A percentile compares a stretch with the other conserved stretches of the same genome.
phyloP scores from a whole-genome alignment of 2,113 vertebrate species.

The Papio anubis region DNA sequence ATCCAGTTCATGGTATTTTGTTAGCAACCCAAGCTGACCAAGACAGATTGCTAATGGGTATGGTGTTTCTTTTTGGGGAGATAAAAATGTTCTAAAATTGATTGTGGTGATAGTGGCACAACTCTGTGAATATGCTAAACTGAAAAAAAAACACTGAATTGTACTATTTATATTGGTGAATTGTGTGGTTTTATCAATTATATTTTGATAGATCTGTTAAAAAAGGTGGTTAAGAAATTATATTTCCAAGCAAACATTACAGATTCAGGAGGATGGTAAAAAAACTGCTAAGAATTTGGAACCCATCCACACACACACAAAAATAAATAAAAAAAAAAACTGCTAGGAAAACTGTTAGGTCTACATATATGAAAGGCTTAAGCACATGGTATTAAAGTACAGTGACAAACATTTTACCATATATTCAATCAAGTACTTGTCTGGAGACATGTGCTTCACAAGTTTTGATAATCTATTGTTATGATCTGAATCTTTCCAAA shows the following conservation, averaged over 20 bases:
- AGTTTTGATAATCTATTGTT: neutral
- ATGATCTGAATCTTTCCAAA: neutral
- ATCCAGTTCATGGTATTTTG: neutral
- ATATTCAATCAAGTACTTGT: neutral
- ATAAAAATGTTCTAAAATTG: neutral
- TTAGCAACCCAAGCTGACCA: neutral
- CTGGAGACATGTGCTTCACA: neutral
- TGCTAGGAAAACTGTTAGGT: neutral
- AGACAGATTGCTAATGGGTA: neutral
- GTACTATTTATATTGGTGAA: neutral
- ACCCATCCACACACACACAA: too few relatives aligned
- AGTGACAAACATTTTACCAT: neutral
- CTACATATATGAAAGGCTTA: neutral
- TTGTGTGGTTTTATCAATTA: neutral
- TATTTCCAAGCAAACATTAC: neutral
- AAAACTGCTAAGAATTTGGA: neutral
- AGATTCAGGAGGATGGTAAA: neutral
- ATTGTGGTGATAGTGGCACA: neutral
- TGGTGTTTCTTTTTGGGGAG: neutral
- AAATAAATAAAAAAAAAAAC: neutral
- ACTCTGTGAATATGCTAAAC: neutral
- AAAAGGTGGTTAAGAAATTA: slow-evolving; percentile 7
- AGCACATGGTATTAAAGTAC: neutral
- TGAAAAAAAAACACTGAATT: neutral
- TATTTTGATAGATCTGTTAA: neutral